Base-by-base conservation (phyloP, 1,140 invertebrate species). In the Globodera ellingtonae region DNA sequence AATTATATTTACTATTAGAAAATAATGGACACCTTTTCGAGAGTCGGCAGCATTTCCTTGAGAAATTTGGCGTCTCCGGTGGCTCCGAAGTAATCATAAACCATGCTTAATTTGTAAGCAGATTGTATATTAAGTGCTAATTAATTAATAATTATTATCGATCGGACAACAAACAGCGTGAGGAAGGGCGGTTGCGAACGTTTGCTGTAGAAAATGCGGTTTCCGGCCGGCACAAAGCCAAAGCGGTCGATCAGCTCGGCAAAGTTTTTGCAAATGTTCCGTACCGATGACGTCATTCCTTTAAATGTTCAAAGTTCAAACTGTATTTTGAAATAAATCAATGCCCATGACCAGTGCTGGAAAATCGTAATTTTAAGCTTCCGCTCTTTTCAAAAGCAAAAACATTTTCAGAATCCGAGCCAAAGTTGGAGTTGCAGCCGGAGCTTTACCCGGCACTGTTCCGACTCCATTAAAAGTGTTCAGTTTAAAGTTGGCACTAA, bases 131-230 rank as follows among this genome's bases (percentile, higher is more conserved):
- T n/a, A n/a, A 52, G 3, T 52, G 35, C 2, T 35, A 35, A 35
- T 35, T 35, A 35, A 35, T 35, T 1, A 35, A 35, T 35, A 35
- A 35, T 35, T 35, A 35, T 35, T 35, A 35, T 35, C 0, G 35
- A 35, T 35, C 2, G 35, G 35, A 35, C 35, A 35, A 93, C 10
- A 35, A 35, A 35, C 35, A 35, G 35, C 35, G 90, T 93, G 8
- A 97, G 90, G 52, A 96, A 91, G 0, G 95, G 95, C 0, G 95
- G 95, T 84, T 97, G 95, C 0, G 94, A 80, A 44, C 79, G 76
- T 4, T 9, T 3, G 47, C 18, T 15, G 75, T 78, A 78, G 35
- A 71, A 78, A 50, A 21, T 78, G 24, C 76, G 75, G 3, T 62
- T 62, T n/a, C 76, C 76, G 59, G 65, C 71, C 4, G 35, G 6